Evolutionary conservation across 2,113 vertebrate species (phyloP), one percentile per base, ranked within the genome.

Genomic region (Agapornis roseicollis): DNA sequence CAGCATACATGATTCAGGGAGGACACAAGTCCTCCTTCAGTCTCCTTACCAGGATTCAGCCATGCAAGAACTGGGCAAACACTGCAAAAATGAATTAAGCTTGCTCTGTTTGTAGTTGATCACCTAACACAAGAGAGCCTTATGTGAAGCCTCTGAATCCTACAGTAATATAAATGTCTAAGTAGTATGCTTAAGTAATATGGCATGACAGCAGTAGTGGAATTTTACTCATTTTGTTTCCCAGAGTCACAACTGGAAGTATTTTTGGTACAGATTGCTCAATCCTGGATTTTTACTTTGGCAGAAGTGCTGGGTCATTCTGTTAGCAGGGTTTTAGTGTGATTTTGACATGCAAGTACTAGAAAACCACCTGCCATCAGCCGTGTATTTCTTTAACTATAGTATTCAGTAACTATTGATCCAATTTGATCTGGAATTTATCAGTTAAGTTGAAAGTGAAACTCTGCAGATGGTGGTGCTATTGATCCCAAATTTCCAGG

Each of bases 21-120:
- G 88, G 86, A 60, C 79, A 95, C 94, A 95, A 94, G 90, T 93
- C 88, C 82, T 87, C 53, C 47, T 94, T 88, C 91, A 86, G 80
- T 91, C 90, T 93, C 39, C 42, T 80, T 56, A 77, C 46, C 71
- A 46, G 44, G 71, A 77, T 93, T 90, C 68, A 71, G 50, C 69
- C 47, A 8, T 63, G 80, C 33, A 80, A 68, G 64, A 78, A 35
- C 79, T 91, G 82, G 72, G 76, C 90, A 92, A 80, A 74, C 0
- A 3, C 25, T 72, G 49, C 80, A 53, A 70, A 80, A 87, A 42
- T 0, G 4, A 90, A 73, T 94, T 91, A 82, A 89, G 68, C 53
- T 87, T 4, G 0, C 68, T 90, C 17, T 86, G 78, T 85, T 86
- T 88, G 76, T 88, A 83, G 76, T 12, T 78, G 68, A 91, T 94